Conservation (phyloP, 2,797 vertebrate genomes). For the Danio albolineatus region DNA sequence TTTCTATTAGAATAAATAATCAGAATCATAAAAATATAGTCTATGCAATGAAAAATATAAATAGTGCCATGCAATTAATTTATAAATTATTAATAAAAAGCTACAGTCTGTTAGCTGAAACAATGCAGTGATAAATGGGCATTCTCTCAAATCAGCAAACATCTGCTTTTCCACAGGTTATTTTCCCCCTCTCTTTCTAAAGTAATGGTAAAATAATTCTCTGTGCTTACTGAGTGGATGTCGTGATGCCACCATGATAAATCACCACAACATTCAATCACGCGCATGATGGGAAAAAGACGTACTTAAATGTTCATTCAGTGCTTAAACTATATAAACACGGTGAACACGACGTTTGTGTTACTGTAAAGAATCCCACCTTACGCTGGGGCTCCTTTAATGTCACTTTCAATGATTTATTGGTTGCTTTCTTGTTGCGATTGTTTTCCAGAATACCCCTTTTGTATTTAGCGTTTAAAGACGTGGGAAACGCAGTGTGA, state of each 20-base stretch:
- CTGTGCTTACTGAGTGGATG: neutral
- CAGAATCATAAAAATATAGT: neutral
- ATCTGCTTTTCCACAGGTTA: constrained; percentile 1
- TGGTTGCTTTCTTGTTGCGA: constrained; percentile 10
- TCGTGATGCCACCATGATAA: constrained; percentile 24
- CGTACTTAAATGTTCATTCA: constrained; percentile 62
- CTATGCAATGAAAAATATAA: no score
- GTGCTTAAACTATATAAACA: constrained; percentile 64
- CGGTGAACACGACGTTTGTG: constrained; percentile 62
- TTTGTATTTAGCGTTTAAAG: neutral
- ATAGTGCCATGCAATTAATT: no score
- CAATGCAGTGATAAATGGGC: neutral
- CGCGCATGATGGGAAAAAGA: constrained; percentile 48
- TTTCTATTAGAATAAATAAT: neutral
- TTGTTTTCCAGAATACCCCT: neutral
- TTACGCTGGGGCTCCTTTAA: constrained; percentile 35
- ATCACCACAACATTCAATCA: neutral
- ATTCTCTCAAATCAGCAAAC: neutral
- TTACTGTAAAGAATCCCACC: constrained; percentile 53
- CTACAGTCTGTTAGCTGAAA: no score
- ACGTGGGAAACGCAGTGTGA: neutral
- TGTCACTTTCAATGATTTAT: constrained; percentile 54
- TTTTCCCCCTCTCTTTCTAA: neutral
- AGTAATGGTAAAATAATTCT: constrained; percentile 3
- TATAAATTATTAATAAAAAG: no score